Evolutionary conservation across 2,113 vertebrate species (phyloP), one percentile per base, ranked within the genome.

Genomic region (Anser cygnoides): DNA sequence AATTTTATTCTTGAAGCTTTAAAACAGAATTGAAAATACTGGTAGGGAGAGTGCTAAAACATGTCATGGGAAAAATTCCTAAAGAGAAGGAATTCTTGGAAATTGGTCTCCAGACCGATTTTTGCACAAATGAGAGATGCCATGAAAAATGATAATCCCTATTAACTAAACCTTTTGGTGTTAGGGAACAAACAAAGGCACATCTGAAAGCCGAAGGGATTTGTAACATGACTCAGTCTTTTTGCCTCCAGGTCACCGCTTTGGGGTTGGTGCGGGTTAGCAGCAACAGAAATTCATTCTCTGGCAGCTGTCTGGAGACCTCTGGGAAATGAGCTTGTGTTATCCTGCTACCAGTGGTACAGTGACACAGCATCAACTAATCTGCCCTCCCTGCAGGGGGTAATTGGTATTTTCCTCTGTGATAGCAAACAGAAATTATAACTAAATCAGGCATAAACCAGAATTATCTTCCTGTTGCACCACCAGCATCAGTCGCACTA

Each of bases 291-390:
- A 94, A 95, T 67, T 78, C 87, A 91, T 90, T 79, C 58, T 93
- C 73, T 78, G 81, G 91, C 77, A 95, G 86, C 74, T 78, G 16
- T 75, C 84, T 86, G 78, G 44, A 80, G 83, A 91, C 86, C 82
- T 65, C 77, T 93, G 82, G 84, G 94, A 97, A 96, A 95, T 85
- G 83, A 82, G 49, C 67, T 90, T 77, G 66, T 89, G 88, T 72
- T 91, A 75, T 65, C 72, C 89, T 87, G 49, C 75, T 89, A 68
- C 62, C 78, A 90, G 67, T 77, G 57, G 35, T 85, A 44, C 35
- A 85, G 77, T 43, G 80, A 94, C 72, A 87, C 73, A 90, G 54
- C 19, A 49, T 26, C 84, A 74, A 78, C 81, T 89, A 91, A 92
- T 88, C 81, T 84, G 55, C 85, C 57, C 72, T 95, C 62, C 73